These are phyloP conservation scores for Lymantria monacha DNA, from an alignment of 2,888 invertebrate species.

Conservation along the genomic window DNA sequence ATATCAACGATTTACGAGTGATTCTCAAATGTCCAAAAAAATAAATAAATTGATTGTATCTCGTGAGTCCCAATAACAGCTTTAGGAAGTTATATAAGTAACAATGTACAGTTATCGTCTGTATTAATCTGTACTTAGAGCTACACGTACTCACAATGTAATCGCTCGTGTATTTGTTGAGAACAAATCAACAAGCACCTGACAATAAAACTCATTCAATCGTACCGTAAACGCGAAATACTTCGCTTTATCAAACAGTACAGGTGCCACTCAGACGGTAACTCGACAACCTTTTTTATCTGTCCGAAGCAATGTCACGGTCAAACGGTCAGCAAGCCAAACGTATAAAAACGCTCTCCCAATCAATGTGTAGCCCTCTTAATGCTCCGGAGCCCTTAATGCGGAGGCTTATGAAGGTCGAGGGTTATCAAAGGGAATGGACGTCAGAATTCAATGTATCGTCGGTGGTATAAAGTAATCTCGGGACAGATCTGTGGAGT, in stretches of 20 bases:
- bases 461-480: constrained; percentile 20
- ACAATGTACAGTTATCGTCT: too few species aligned
- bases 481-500: constrained; percentile 17
- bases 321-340: constrained; percentile 10
- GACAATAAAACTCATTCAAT: too few species aligned
- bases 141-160: too few species aligned
- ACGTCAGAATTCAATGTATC: constrained; percentile 26
- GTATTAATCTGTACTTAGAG: too few species aligned
- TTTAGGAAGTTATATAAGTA: too few species aligned
- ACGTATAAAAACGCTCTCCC: constrained; percentile 13
- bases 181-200: too few species aligned
- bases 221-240: background rate
- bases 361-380: constrained; percentile 18
- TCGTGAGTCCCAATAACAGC: too few species aligned
- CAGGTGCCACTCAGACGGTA: constrained; percentile 8
- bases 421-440: constrained; percentile 27
- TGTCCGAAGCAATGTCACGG: constrained; percentile 16
- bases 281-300: constrained; percentile 14
- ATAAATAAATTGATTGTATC: too few species aligned
- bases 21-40: background rate
- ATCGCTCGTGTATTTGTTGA: too few species aligned
- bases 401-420: constrained; percentile 16
- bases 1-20: background rate
- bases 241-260: constrained; percentile 4
- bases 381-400: constrained; percentile 14